Evolutionary conservation across 1,140 invertebrate species (phyloP).

Genomic region (Euura saliciscinereae): DNA sequence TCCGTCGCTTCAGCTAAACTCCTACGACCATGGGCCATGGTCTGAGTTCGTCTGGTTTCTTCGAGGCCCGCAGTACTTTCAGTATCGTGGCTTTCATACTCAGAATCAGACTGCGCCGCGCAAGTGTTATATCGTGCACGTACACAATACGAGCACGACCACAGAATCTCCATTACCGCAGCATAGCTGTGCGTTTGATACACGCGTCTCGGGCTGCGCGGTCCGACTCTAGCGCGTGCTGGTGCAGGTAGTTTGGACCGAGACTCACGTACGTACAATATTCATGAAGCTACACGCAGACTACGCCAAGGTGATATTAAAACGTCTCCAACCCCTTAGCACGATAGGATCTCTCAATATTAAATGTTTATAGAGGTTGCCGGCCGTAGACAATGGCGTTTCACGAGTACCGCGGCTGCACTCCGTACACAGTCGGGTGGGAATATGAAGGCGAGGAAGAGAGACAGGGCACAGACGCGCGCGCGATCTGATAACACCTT

Average conservation of each 20-base stretch:
- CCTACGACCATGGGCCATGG: background rate
- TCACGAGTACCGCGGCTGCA: constrained; percentile 8
- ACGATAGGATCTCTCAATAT: constrained; percentile 15
- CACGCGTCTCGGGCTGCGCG: background rate
- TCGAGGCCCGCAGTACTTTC: background rate
- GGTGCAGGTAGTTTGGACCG: background rate
- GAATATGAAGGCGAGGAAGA: background rate
- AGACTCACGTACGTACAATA: constrained; percentile 8
- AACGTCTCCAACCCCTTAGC: constrained; percentile 33
- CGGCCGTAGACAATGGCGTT: constrained; percentile 12
- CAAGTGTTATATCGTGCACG: too few species aligned
- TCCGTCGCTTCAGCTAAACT: background rate
- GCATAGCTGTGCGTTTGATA: background rate
- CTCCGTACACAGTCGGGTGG: background rate
- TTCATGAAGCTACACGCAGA: constrained; percentile 10
- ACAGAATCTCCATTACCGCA: background rate
- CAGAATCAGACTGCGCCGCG: too few species aligned
- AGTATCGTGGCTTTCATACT: too few species aligned
- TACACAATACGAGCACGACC: too few species aligned
- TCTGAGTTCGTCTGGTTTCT: background rate
- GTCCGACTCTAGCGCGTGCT: background rate
- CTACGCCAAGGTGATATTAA: constrained; percentile 12
- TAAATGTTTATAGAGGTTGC: constrained; percentile 15
- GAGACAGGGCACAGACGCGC: background rate
- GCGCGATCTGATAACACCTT: background rate